phyloP scores from a whole-genome alignment of 2,113 vertebrate genomes.

The Notothenia coriiceps region DNA sequence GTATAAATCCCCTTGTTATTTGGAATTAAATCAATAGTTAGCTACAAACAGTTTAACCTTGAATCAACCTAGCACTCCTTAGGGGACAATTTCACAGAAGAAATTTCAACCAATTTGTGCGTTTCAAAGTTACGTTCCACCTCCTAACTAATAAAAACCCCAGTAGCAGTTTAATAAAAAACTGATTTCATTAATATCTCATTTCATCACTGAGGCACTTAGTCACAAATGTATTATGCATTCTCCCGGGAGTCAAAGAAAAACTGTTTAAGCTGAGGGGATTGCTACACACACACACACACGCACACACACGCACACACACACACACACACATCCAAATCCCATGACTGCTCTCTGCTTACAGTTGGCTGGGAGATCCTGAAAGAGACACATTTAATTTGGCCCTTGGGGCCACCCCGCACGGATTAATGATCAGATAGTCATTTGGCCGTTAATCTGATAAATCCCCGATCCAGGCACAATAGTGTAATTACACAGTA shows the following conservation, averaged over 20 bases:
- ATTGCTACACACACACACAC: slow-evolving; percentile 31
- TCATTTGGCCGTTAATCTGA: slow-evolving; percentile 78
- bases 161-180: slow-evolving; percentile 22
- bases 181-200: slow-evolving; percentile 45
- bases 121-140: slow-evolving; percentile 21
- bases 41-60: slow-evolving; percentile 38
- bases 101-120: slow-evolving; percentile 38
- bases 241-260: slow-evolving; percentile 59
- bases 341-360: slow-evolving; percentile 55
- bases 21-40: slow-evolving; percentile 30
- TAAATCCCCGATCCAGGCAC: slow-evolving; percentile 66
- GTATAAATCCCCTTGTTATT: slow-evolving; percentile 6
- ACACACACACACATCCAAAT: slow-evolving; percentile 51
- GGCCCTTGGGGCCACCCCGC: slow-evolving; percentile 58
- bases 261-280: slow-evolving; percentile 52
- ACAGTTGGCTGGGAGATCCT: slow-evolving; percentile 59
- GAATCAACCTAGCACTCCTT: slow-evolving; percentile 9
- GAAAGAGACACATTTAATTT: slow-evolving; percentile 74
- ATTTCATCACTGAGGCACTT: slow-evolving; percentile 55
- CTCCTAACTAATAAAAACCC: slow-evolving; percentile 24
- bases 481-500: slow-evolving; percentile 67
- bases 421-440: slow-evolving; percentile 76
- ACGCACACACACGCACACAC: neutral
- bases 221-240: slow-evolving; percentile 63
- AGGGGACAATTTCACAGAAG: slow-evolving; percentile 24